Percentiles rank a stretch among this genome's conserved stretches.
Evolutionary conservation across 2,797 vertebrate species (phyloP).

Genomic region (Lateolabrax maculatus): DNA sequence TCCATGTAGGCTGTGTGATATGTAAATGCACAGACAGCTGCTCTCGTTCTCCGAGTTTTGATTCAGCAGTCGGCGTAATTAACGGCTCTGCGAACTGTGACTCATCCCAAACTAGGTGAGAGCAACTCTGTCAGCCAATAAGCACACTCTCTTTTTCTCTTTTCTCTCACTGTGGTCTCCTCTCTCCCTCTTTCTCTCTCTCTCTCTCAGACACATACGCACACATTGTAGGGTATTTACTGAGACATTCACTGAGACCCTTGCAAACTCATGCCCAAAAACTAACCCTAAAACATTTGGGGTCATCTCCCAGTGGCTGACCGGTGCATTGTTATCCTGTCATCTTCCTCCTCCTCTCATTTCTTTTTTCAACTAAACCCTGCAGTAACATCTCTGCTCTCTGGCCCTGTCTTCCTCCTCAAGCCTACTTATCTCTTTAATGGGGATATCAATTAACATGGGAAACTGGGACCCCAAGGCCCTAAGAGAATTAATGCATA

Average conservation of each 20-base stretch:
- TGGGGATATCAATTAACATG: conserved; percentile 82
- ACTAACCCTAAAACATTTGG: conserved; percentile 21
- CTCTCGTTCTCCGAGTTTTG: conserved; percentile 79
- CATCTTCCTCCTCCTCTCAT: conserved; percentile 18
- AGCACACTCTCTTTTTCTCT: conserved; percentile 38
- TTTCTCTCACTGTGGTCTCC: conserved; percentile 16
- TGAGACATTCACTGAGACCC: conserved; percentile 29
- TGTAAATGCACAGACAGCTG: conserved; percentile 86
- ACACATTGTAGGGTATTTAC: conserved; percentile 12
- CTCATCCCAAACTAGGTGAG: conserved; percentile 81
- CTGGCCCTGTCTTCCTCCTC: conserved; percentile 51
- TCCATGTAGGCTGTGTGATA: conserved; percentile 80
- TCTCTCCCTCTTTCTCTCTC: conserved; percentile 33
- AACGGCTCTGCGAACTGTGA: conserved; percentile 81
- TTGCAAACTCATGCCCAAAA: conserved; percentile 18
- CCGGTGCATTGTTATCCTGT: conserved; percentile 19
- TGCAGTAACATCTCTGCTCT: conserved; percentile 67
- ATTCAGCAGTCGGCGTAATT: conserved; percentile 82
- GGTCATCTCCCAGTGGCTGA: conserved; percentile 36
- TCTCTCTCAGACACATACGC: conserved; percentile 17
- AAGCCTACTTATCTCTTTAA: conserved; percentile 76
- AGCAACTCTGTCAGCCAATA: conserved; percentile 72
- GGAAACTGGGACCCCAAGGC: conserved; percentile 69
- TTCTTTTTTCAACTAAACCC: conserved; percentile 41
- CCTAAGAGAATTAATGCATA: conserved; percentile 72